Conservation (phyloP, 2,888 invertebrate genomes). For the Stramonita haemastoma region DNA sequence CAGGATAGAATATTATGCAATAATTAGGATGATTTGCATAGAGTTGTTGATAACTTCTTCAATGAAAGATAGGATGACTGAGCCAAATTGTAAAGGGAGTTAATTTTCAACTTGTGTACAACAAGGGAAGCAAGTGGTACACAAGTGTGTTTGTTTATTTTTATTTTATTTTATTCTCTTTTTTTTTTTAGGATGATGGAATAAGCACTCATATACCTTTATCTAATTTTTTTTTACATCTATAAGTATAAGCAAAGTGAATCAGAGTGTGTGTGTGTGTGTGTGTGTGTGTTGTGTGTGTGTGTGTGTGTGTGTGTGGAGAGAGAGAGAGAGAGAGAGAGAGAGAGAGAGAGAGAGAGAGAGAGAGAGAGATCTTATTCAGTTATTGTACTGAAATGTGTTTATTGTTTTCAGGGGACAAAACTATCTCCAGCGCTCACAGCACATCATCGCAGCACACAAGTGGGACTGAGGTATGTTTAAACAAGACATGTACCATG, state of each 20-base stretch:
- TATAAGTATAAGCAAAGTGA: not conserved
- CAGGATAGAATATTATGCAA: too few species aligned
- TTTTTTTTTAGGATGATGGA: too few species aligned
- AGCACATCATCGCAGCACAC: constrained; percentile 15
- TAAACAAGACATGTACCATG: too few species aligned
- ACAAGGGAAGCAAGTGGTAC: not conserved
- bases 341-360: too few species aligned
- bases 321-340: too few species aligned
- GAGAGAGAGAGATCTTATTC: too few species aligned
- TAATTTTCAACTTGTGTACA: not conserved
- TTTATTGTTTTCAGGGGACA: constrained; percentile 38
- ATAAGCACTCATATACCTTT: too few species aligned
- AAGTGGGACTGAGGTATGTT: not conserved
- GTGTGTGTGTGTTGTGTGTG: constrained; percentile 23
- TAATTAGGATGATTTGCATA: not conserved
- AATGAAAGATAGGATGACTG: not conserved
- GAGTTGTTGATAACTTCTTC: not conserved
- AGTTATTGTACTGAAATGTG: too few species aligned
- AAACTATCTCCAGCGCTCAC: constrained; percentile 31
- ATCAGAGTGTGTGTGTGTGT: not conserved
- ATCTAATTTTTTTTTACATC: too few species aligned
- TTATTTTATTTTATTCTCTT: too few species aligned
- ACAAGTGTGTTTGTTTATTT: too few species aligned
- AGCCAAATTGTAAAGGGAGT: constrained; percentile 8
- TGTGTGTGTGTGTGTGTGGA: constrained; percentile 23